Evolutionary conservation across 2,888 invertebrate genomes (phyloP), one percentile per base, ranked within the genome.

Genomic region (Erebia epiphron): DNA sequence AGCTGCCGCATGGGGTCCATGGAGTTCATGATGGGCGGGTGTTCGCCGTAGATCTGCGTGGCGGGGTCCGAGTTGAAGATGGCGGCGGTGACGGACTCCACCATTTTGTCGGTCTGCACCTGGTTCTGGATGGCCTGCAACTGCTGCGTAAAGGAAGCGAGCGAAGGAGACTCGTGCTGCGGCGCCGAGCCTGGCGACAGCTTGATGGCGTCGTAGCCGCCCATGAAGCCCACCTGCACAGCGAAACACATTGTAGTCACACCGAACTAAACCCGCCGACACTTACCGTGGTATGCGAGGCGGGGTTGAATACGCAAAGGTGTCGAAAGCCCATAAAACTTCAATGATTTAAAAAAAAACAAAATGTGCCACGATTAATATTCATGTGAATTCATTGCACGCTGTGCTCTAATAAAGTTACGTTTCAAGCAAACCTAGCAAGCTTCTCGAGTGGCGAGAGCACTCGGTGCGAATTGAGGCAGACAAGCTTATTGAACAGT

Each of bases 61-160:
- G 84, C 82, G 80, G 78, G 81, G 56, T 88, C 88, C 63, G 91
- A 85, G 82, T 93, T 93, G 79, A 94, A 93, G 75, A 93, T 92
- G 75, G 93, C 94, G 35, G 93, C 93, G 18, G 94, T 92, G 62
- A 94, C 94, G 0, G 88, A 86, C 75, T 94, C 94, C 66, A 94
- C 93, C 92, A 94, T 92, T 80, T 93, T 93, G 84, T 94, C 94
- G 2, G 94, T 94, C 76, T 93, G 92, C 68, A 88, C 92, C 76
- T 93, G 93, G 78, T 86, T 92, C 80, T 93, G 93, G 50, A 93
- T 89, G 71, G 91, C 92, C 72, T 92, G 92, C 71, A 93, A 85
- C 72, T 91, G 90, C 75, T 93, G 92, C 49, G 92, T 89, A 84
- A 93, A 94, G 7, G 90, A 83, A 1, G 81, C 87, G 21, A 91